Base-by-base conservation (phyloP, 2,113 vertebrate species). In the Forbesichthys papilliferus region DNA sequence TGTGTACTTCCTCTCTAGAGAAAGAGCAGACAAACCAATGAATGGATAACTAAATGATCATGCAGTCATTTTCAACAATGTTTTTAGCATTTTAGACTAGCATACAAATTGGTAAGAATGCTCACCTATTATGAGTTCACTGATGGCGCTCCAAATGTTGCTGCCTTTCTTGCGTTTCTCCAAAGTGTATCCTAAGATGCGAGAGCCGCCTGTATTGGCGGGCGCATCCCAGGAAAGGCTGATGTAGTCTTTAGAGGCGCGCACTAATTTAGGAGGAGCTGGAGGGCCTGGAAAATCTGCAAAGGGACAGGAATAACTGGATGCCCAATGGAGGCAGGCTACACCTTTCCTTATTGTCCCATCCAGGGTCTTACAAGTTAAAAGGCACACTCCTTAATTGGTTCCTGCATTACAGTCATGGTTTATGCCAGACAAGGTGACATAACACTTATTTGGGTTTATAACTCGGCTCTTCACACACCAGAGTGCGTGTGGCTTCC, bases 91-190 rank as follows among this genome's bases (percentile, higher is more conserved):
- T 56, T 27, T 56, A 16, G 16, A 54, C 9, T 10, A 56, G 51
- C 14, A 11, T 56, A 20, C 16, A 9, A 56, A 18, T 7, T 14
- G 4, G 48, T 3, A 55, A 12, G 42, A 58, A 52, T 71, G 62
- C 13, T 5, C 12, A 96, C 96, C 96, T 84, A 89, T 85, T 68
- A 94, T 61, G 0, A 92, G 93, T 48, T 85, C 78, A 0, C 86
- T 89, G 13, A 63, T 86, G 12, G 78, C 83, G n/a, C 77, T 90
- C 96, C 96, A 98, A 11, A 89, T 79, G 52, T 82, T 89, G 73
- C 95, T 95, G 0, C 95, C 95, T 56, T 91, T 95, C 88, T 95
- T 96, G 61, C 94, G 91, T 69, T 94, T 97, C 71, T 98, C 96
- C 33, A 96, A 4, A 0, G 93, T 68, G 71, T 96, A 98, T 9